Evolutionary conservation across 2,888 invertebrate genomes (phyloP), one percentile per base, ranked within the genome.

Genomic region (Xestoiulus laeticollis): DNA sequence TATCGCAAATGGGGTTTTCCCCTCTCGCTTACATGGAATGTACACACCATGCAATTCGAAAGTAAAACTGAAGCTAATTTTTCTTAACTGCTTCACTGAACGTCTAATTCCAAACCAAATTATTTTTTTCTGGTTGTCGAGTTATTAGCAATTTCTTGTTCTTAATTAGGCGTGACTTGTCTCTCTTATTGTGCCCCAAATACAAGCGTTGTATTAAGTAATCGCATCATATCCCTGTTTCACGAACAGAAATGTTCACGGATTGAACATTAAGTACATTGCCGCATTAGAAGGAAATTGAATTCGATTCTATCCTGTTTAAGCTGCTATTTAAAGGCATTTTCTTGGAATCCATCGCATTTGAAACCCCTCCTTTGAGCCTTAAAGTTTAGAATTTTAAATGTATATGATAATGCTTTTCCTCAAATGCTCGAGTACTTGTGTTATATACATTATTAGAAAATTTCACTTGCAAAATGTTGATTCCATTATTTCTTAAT

Each of bases 111-210:
- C 26, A 10, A 68, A 26, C 26, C 26, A n/a, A 22, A 22, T 22
- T 8, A 59, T 68, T 68, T 68, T 26, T 16, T 78, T 78, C 14
- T 78, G 30, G 26, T 26, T 26, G 68, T 68, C 68, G 78, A 30
- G 30, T 26, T 68, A 26, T 68, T 68, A 68, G 68, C 12, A 68
- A 3, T 78, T 78, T 78, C 26, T 48, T 78, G 8, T 22, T 12
- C 78, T 68, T 78, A 78, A 78, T 78, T 78, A 78, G 14, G 78
- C 78, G 16, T 78, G 30, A 78, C 78, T 78, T 30, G 78, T 30
- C 30, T 26, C 30, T 0, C 78, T 78, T 59, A 22, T 59, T n/a
- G 22, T 59, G 59, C 22, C 19, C n/a, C n/a, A 59, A 59, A 59
- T 22, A 22, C n/a, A 59, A 22, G 59, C 8, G n/a, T 59, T 22